Evolutionary conservation across 64 coral and sea anemone genomes (phyloP), one percentile per base, ranked within the genome.

Genomic region (Montipora foliosa): DNA sequence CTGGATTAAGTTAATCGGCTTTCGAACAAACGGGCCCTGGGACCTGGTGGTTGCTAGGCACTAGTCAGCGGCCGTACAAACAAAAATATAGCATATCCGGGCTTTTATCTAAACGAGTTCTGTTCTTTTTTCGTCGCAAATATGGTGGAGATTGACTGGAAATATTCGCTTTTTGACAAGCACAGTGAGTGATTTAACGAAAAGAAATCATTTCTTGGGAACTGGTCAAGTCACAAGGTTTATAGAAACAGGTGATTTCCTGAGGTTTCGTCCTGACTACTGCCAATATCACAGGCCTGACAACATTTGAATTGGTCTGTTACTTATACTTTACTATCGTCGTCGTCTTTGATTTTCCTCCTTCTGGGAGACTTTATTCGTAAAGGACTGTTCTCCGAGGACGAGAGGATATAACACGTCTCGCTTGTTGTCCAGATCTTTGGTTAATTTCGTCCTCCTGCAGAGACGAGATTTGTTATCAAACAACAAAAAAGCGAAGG

Each of bases 41-140:
- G n/a, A n/a, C n/a, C n/a, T n/a, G 82, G 64, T 86, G 7, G 82
- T 86, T 86, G 82, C 82, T 86, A 86, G 82, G 82, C 64, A 50
- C 82, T 72, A 72, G 82, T 86, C 82, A 86, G 82, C 82, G 82
- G 82, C 82, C 44, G 49, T 49, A 86, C 82, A 86, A 86, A 86
- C 82, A 86, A 86, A 86, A 71, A 86, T 86, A 37, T 37, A 72
- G 82, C 5, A 86, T 86, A 86, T 86, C 82, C 82, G 82, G 82
- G 82, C 82, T 86, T 86, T 86, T 86, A 0, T 37, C 37, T 37
- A 37, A 37, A 37, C 37, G 66, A 4, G 19, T 50, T 71, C 19
- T 58, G 68, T 84, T 48, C 44, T 6, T 11, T 11, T 62, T 62
- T 83, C 67, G 29, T 69, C 45, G 66, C 45, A 11, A 84, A 22